Base-by-base conservation (phyloP, 2,113 vertebrate species). In the Thryonomys swinderianus region DNA sequence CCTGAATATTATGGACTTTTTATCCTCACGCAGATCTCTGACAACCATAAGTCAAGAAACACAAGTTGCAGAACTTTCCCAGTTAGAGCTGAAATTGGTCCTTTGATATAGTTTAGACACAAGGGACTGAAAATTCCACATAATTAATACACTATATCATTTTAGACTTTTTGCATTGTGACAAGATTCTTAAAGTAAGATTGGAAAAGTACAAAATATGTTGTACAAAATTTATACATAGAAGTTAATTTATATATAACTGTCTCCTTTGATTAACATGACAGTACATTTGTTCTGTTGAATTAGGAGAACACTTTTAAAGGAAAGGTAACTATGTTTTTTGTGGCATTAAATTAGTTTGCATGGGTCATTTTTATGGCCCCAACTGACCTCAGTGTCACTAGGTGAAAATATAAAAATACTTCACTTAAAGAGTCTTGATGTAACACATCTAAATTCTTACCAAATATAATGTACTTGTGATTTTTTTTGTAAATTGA, bases 1-100 rank as follows among this genome's bases (percentile, higher is more conserved):
- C 23, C 55, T 88, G 78, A n/a, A 83, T 94, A 85, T 74, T 96
- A 94, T 90, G 57, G 42, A 42, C n/a, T 12, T 94, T 88, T 78
- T 90, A 94, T 92, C n/a, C 71, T 95, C 64, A 85, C 57, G 21
- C 48, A 96, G 73, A 42, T 32, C 95, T 95, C 94, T 78, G 53
- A 78, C 85, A 71, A 96, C 51, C 59, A 11, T 84, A 94, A 94
- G 45, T 87, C 71, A 95, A 94, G 83, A 93, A 87, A 59, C 16
- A 76, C 0, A 40, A 93, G 71, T 79, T 93, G 59, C 66, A 94
- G 57, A 85, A 92, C 93, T 96, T 96, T 94, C 57, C 48, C 90
- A 93, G 40, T 85, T 57, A 73, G n/a, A 90, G 25, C 79, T 16
- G 0, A 85, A 95, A 95, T 79, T 86, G 69, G 30, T 89, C 88